These are phyloP conservation scores for Teleogryllus oceanicus DNA, from an alignment of 2,888 invertebrate genomes.

Conservation along the genomic window DNA sequence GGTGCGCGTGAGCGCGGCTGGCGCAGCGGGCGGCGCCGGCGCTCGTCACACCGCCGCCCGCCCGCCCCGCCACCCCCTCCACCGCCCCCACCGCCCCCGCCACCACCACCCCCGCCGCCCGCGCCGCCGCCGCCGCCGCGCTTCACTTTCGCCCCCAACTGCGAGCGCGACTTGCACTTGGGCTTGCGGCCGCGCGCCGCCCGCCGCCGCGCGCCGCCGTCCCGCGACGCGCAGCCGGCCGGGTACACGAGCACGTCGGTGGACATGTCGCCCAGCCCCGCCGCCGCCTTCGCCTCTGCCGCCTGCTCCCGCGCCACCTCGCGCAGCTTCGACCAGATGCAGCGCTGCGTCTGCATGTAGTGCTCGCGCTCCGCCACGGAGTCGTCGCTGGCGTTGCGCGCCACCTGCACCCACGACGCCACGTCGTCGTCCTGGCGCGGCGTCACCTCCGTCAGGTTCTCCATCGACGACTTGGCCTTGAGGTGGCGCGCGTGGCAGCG, in stretches of 20 bases:
- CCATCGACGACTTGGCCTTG: not conserved
- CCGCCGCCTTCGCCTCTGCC: not conserved
- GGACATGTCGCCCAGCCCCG: not conserved
- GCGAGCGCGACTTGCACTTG: not conserved
- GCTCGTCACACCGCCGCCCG: not conserved
- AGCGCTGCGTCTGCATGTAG: not conserved
- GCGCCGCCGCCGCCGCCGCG: not conserved
- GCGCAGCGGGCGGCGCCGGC: not conserved
- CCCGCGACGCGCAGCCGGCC: not conserved
- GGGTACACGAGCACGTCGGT: not conserved
- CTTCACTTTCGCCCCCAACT: not conserved
- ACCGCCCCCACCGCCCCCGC: not conserved
- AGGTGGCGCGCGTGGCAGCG: slow-evolving; percentile 18
- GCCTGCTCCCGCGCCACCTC: not conserved
- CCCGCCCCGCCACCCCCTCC: not conserved
- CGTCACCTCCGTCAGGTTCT: slow-evolving; percentile 18
- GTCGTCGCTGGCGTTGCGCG: not conserved
- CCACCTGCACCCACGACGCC: slow-evolving; percentile 18
- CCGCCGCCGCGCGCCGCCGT: not conserved
- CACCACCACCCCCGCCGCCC: not conserved
- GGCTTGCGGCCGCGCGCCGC: not conserved
- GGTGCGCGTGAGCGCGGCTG: not conserved
- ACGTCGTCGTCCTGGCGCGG: not conserved
- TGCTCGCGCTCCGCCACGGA: not conserved
- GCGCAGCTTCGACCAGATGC: not conserved